Percentiles rank a stretch among this genome's conserved stretches.
Conservation (phyloP, 2,888 invertebrate species). For the Harmothoe impar region DNA sequence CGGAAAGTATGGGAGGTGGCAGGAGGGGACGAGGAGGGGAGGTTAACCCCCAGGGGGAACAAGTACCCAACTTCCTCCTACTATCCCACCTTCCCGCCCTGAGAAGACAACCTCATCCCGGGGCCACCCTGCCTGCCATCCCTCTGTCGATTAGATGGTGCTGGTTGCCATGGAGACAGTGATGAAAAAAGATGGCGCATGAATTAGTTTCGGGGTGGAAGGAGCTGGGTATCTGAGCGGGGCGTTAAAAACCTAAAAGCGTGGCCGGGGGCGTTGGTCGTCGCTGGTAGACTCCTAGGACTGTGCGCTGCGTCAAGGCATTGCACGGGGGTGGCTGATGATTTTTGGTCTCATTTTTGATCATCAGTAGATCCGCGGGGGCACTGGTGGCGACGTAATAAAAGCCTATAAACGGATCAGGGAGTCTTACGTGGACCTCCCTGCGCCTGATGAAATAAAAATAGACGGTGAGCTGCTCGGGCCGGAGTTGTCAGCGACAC, state of each 20-base stretch:
- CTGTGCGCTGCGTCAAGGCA: no score
- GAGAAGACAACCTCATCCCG: neutral
- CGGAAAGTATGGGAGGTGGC: no score
- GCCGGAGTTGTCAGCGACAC: conserved; percentile 33
- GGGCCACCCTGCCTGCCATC: neutral
- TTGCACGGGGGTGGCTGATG: neutral
- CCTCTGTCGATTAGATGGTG: conserved; percentile 44
- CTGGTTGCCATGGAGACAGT: conserved; percentile 37
- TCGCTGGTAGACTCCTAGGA: no score
- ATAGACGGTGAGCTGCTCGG: conserved; percentile 36
- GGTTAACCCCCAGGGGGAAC: neutral
- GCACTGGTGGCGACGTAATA: conserved; percentile 35
- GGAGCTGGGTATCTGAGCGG: neutral
- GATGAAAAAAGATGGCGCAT: conserved; percentile 40
- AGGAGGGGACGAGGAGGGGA: no score
- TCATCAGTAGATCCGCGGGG: conserved; percentile 31
- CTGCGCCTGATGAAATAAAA: conserved; percentile 29
- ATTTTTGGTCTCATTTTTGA: conserved; percentile 35
- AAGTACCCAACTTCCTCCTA: neutral
- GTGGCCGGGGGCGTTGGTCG: neutral
- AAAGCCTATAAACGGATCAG: conserved; percentile 49
- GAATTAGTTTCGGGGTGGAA: conserved; percentile 42
- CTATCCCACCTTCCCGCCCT: neutral
- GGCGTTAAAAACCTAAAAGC: conserved; percentile 45
- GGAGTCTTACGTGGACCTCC: conserved; percentile 28